Base-by-base conservation (phyloP, 1,140 invertebrate species). In the Diorhabda elongata region DNA sequence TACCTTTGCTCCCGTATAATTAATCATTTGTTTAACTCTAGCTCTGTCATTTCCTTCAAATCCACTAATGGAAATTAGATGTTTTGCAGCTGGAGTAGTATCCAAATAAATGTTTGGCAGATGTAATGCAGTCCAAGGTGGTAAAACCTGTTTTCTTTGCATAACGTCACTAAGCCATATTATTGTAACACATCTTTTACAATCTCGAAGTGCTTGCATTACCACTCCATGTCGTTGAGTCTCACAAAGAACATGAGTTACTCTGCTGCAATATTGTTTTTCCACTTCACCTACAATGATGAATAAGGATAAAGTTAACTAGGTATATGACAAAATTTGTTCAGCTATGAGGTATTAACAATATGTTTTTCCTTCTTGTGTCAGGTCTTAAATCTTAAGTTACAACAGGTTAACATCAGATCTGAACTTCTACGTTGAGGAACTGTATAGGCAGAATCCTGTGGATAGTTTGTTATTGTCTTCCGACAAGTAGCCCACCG, bases 81-180 rank as follows among this genome's bases (percentile, higher is more conserved):
- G 89, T 71, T 89, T 87, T 0, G 84, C 78, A 26, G 88, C 86
- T 2, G 90, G 90, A 42, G 85, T 82, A 63, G 87, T 86, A 79
- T 91, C 93, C 11, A 93, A 88, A 80, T 92, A 95, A 67, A 94
- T 90, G 44, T 90, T 88, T 2, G 96, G 97, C 74, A 98, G 86
- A 81, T 98, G 96, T 45, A 97, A 81, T 3, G 94, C 93, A 74
- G 94, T 91, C 91, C 92, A 98, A 0, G 97, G 96, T 2, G 95
- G 94, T 66, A 90, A 77, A 3, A 81, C 89, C 78, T 93, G 92
- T 73, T 94, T 91, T 64, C 91, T 90, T 2, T 87, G 78, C 67
- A 97, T 87, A 43, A 95, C 90, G 81, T 98, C 96, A 69, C 92
- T 96, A 8, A 99, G 82, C 97, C 97, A 99, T 82, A 93, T 93